Evolutionary conservation across 2,113 vertebrate genomes (phyloP), one percentile per base, ranked within the genome.

Genomic region (Brachypteracias leptosomus): DNA sequence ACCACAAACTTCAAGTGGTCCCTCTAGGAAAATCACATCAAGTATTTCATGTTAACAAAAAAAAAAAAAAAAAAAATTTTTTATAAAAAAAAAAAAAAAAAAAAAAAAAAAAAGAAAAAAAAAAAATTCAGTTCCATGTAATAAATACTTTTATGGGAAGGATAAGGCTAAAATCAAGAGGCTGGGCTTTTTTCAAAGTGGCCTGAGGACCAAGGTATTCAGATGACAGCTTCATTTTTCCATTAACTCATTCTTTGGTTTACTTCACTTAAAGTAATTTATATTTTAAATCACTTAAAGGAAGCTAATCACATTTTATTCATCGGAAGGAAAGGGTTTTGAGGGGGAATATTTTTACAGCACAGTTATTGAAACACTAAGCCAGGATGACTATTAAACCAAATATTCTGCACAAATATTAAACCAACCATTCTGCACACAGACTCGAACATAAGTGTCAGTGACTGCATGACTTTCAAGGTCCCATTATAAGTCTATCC

Each of bases 1-100:
- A 96, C 79, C 76, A 91, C 82, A 95, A 44, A 90, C 57, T 96
- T 97, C 85, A 86, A 85, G 88, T 80, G 82, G 85, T 88, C 28
- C 16, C 36, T 93, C 90, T 95, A 93, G 79, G 90, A 92, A 89
- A 96, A 95, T 57, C 62, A 91, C 78, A 96, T 38, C 58, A 92
- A 89, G 75, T 71, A 88, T 83, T 91, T 86, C 78, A 80, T 49
- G 61, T 82, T 70, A 1, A 35, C 4, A 65, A 85, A 16, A 42
- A 47, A 40, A 33, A 16, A 0, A 61, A 67, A 67, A n/a, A 38
- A 28, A 21, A 47, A 26, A 19, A 0, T n/a, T n/a, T n/a, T n/a
- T n/a, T n/a, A n/a, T n/a, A 29, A 26, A 55, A 42, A 20, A 0
- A 71, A 78, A 73, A 9, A 28, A 42, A 16, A 42, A 47, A 40